Percentiles rank a stretch among this genome's conserved stretches.
phyloP scores from a whole-genome alignment of 2,113 vertebrate genomes.

The Plecturocebus donacophilus region DNA sequence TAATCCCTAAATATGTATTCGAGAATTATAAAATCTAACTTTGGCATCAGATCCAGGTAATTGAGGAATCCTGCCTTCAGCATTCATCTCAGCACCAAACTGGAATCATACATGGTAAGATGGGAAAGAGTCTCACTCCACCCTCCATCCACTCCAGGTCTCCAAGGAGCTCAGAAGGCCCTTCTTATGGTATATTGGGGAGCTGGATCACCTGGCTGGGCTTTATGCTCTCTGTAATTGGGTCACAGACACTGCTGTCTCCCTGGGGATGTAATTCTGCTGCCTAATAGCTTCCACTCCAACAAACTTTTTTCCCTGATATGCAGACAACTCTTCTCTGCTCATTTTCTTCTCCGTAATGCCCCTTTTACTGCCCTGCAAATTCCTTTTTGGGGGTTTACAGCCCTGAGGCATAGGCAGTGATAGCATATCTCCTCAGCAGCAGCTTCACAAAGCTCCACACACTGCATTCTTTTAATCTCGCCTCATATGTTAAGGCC shows the following conservation, averaged over 20 bases:
- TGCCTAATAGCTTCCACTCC: slow-evolving; percentile 71
- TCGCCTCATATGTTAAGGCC: background rate
- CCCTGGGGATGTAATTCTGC: slow-evolving; percentile 63
- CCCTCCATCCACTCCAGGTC: background rate
- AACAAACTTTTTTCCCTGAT: slow-evolving; percentile 70
- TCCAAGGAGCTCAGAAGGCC: background rate
- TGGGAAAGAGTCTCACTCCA: slow-evolving; percentile 5
- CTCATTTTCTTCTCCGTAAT: slow-evolving; percentile 70
- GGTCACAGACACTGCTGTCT: slow-evolving; percentile 67
- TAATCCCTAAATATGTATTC: slow-evolving; percentile 47
- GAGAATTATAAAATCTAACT: slow-evolving; percentile 56
- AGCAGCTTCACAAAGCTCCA: background rate
- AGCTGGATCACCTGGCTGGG: slow-evolving; percentile 57
- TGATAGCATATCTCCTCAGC: background rate
- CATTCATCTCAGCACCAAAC: slow-evolving; percentile 49
- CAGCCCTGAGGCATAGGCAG: slow-evolving; percentile 2
- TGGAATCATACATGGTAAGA: slow-evolving; percentile 43
- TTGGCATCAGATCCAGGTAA: slow-evolving; percentile 19
- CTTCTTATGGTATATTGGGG: slow-evolving; percentile 41
- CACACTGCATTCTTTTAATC: background rate
- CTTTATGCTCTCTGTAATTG: slow-evolving; percentile 63
- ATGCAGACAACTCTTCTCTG: slow-evolving; percentile 70
- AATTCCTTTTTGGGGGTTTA: slow-evolving; percentile 74
- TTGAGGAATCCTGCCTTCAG: background rate
- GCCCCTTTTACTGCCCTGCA: slow-evolving; percentile 67